A percentile compares a stretch with the other conserved stretches of the same genome.
Evolutionary conservation across 92 coral and sea anemone species (phyloP).

Genomic region (Metridium senile): DNA sequence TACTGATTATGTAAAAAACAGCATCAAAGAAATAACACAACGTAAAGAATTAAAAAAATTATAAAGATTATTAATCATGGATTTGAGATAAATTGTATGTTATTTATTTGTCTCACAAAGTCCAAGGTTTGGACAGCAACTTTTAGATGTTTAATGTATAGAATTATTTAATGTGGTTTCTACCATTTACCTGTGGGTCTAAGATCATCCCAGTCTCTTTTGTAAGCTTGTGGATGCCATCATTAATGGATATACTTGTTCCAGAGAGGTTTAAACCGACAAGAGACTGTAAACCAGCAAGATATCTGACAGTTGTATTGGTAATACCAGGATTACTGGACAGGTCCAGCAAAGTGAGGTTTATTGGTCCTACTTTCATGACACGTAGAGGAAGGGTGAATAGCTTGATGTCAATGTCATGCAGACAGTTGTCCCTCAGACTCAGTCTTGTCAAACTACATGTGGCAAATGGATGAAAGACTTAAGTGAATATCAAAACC

Average conservation of each 20-base stretch:
- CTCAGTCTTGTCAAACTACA: slow-evolving; percentile 65
- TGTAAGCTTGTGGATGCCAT: slow-evolving; percentile 56
- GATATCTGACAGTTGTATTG: slow-evolving; percentile 51
- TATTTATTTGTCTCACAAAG: no score
- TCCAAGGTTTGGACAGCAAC: no score
- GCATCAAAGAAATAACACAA: no score
- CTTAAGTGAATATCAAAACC: background rate
- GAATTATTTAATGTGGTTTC: no score
- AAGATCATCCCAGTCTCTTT: slow-evolving; percentile 48
- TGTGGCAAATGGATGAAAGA: no score
- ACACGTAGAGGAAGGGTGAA: slow-evolving; percentile 83
- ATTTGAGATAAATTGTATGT: no score
- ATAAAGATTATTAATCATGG: no score
- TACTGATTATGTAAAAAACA: no score
- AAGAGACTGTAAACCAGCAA: slow-evolving; percentile 58
- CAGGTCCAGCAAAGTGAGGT: slow-evolving; percentile 69
- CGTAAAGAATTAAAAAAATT: no score
- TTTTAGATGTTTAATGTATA: no score
- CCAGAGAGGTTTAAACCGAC: slow-evolving; percentile 83
- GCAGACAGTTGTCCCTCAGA: slow-evolving; percentile 82
- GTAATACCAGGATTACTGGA: slow-evolving; percentile 77
- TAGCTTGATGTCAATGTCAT: slow-evolving; percentile 69
- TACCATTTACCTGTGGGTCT: slow-evolving; percentile 57
- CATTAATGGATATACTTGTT: slow-evolving; percentile 58
- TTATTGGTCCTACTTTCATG: slow-evolving; percentile 61